Percentiles rank a stretch among this genome's conserved stretches.
phyloP scores from a whole-genome alignment of 1,140 invertebrate genomes.

The Zaprionus vittiger region DNA sequence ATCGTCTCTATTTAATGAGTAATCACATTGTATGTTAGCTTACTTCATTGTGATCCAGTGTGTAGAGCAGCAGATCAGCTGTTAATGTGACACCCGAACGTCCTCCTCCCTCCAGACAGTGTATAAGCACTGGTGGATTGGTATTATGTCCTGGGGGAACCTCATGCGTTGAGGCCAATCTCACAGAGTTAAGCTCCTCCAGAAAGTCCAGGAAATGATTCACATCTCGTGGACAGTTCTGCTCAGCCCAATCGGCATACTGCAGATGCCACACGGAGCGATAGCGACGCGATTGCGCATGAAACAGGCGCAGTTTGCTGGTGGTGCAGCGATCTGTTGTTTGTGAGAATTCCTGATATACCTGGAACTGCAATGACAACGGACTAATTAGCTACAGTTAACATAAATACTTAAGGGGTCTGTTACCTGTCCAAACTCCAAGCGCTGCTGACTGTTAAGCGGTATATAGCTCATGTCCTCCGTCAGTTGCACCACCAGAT shows the following conservation, averaged over 20 bases:
- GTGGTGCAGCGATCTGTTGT: constrained; percentile 87
- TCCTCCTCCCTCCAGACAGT: constrained; percentile 89
- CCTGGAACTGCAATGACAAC: constrained; percentile 87
- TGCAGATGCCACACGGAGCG: constrained; percentile 92
- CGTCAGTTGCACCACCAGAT: constrained; percentile 91
- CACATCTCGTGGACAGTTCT: constrained; percentile 88
- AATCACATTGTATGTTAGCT: constrained; percentile 15
- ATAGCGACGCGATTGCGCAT: constrained; percentile 85
- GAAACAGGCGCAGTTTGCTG: constrained; percentile 86
- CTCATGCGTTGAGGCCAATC: constrained; percentile 89
- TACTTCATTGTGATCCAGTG: constrained; percentile 94
- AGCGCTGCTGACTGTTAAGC: constrained; percentile 84
- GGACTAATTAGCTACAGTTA: not conserved
- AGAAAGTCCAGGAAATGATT: constrained; percentile 91
- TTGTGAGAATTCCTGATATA: constrained; percentile 88
- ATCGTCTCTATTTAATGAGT: not conserved
- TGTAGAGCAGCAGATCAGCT: constrained; percentile 91
- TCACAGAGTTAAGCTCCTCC: constrained; percentile 93
- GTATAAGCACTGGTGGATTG: constrained; percentile 89
- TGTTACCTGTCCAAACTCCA: constrained; percentile 86
- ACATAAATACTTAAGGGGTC: too few relatives aligned
- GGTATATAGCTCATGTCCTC: constrained; percentile 88
- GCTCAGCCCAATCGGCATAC: constrained; percentile 91
- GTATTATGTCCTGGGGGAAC: constrained; percentile 88
- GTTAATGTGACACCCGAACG: constrained; percentile 91